Evolutionary conservation across 1,140 invertebrate species (phyloP), one percentile per base, ranked within the genome.

Genomic region (Agrilus planipennis): DNA sequence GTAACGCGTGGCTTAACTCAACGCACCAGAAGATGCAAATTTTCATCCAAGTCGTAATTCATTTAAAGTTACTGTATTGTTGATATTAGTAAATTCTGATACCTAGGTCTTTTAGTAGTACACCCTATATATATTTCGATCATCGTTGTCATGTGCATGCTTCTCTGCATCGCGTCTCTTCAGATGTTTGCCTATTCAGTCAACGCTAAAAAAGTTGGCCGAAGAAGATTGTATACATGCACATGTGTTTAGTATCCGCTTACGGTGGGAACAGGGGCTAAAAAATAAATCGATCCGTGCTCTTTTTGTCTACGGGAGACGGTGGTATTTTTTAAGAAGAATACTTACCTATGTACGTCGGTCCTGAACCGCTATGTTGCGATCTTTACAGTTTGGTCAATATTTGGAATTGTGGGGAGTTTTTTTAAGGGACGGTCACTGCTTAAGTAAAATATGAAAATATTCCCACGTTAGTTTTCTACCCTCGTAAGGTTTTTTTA

Each of bases 371-470:
- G 34, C 32, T 35, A 35, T 18, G 12, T 25, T 12, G 16, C 15
- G 30, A 37, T 36, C 34, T 42, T 42, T 42, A 42, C 41, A 42
- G 41, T 42, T 42, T 34, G 41, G 41, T 42, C 41, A 42, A 42
- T 42, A 42, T 42, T 42, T 42, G 22, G 17, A 2, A 21, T 29
- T 15, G 14, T 42, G 27, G 41, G 18, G 32, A 42, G 21, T 42
- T 17, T 41, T 31, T 34, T 30, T 6, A 29, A 15, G 15, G 29
- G 34, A 30, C 28, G 28, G n/a, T n/a, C 28, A 30, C 4, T 30
- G 5, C 4, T 12, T n/a, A n/a, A n/a, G n/a, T n/a, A n/a, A n/a
- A n/a, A n/a, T n/a, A n/a, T n/a, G n/a, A n/a, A n/a, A 30, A 12
- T 6, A 30, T 30, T 30, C 15, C 15, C 5, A 30, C 28, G 4